Evolutionary conservation across 2,888 invertebrate species (phyloP), one percentile per base, ranked within the genome.

Genomic region (Papilio demoleus): DNA sequence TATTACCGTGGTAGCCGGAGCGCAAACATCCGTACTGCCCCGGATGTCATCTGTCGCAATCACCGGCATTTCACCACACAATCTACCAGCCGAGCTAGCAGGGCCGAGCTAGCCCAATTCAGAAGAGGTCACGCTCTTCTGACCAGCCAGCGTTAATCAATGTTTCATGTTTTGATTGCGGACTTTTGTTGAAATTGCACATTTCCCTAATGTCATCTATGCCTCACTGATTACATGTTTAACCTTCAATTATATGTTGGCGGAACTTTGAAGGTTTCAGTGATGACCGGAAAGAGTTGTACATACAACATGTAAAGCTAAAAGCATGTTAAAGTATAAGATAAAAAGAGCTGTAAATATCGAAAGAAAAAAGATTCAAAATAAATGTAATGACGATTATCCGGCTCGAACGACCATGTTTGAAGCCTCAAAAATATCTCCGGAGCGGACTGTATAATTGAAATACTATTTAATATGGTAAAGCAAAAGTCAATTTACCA

Each of bases 41-140:
- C 91, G 90, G 91, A 92, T 88, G 88, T 85, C 82, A 87, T 87
- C 86, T 85, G 82, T 85, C 79, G 87, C 90, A 90, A 90, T 90
- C 86, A 87, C 88, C 87, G 86, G 83, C 88, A 91, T 91, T 92
- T 91, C 88, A 88, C 91, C 88, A 90, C 75, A 88, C 87, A 76
- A 81, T 79, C 78, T n/a, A n/a, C n/a, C n/a, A n/a, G 78, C 79
- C 76, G 77, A 79, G 80, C 79, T 82, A 78, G 12, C 11, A 11
- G 22, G 11, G 47, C 22, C 3, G 4, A 12, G 47, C 47, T 4
- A 19, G 47, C 47, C 76, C 76, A 79, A 77, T 72, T 79, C 81
- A 80, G 77, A 72, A 80, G 79, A 82, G 84, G 88, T 87, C 85
- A 90, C 87, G 90, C 88, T 88, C 83, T 84, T 90, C 81, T 87